Conservation (phyloP, 2,113 vertebrate species). For the Misgurnus anguillicaudatus region DNA sequence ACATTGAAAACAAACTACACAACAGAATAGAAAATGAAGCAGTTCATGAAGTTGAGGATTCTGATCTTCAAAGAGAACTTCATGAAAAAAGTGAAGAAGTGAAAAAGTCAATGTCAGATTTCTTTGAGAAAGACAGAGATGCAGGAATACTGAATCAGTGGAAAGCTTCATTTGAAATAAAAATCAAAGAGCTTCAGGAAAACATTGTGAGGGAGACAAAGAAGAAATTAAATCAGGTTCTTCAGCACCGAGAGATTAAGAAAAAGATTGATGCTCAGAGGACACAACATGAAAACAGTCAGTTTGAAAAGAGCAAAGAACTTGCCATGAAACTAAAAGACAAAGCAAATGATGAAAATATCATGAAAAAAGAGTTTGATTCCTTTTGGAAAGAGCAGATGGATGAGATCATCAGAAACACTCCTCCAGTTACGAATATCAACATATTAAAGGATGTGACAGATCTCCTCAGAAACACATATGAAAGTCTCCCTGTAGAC, state of each 20-base stretch:
- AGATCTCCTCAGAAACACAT: rapidly evolving
- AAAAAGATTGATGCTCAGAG: not conserved
- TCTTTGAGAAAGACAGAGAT: conserved; percentile 64
- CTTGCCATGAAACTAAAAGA: not conserved
- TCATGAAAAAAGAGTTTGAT: not conserved
- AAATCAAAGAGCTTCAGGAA: conserved; percentile 2
- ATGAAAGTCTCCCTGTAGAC: not conserved
- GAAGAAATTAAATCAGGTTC: not conserved
- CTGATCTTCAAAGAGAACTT: conserved; percentile 14
- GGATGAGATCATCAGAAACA: not conserved
- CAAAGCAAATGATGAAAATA: conserved; percentile 1
- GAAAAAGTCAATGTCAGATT: conserved; percentile 49
- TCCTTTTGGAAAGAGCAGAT: not conserved
- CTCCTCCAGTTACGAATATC: not conserved
- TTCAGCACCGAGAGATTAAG: not conserved
- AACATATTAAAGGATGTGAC: not conserved
- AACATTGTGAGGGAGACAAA: not conserved
- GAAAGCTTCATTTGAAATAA: conserved; percentile 46
- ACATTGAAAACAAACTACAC: conserved; percentile 58
- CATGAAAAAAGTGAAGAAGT: conserved; percentile 30
- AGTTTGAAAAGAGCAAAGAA: conserved; percentile 10
- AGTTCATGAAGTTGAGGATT: not conserved
- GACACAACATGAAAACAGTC: not conserved
- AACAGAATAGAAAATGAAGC: conserved; percentile 56
- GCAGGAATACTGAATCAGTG: conserved; percentile 61